A percentile compares a stretch with the other conserved stretches of the same genome.
These are phyloP conservation scores for Flexamia atlantica DNA, from an alignment of 2,888 invertebrate genomes.

Conservation along the genomic window DNA sequence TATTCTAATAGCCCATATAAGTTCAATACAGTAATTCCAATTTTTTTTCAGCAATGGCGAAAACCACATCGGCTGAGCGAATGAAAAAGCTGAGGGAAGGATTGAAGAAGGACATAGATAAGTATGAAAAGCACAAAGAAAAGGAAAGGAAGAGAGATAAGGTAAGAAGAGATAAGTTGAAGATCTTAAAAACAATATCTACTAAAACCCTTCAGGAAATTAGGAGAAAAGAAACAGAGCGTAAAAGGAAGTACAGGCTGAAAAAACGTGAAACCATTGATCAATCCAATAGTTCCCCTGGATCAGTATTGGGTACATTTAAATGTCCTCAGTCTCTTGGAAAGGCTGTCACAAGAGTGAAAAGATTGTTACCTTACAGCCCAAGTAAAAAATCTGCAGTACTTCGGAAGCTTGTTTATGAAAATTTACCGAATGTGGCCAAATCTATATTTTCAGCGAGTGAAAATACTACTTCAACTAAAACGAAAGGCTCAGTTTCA, in stretches of 20 bases:
- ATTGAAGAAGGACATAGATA: slow-evolving; percentile 2
- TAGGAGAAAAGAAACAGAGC: neutral
- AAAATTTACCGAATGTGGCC: neutral
- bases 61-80: neutral
- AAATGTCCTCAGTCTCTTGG: slow-evolving; percentile 4
- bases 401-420: neutral
- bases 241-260: neutral
- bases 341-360: slow-evolving; percentile 15
- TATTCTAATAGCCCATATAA: neutral
- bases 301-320: neutral
- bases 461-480: slow-evolving; percentile 9
- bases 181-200: neutral
- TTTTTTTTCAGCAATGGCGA: slow-evolving; percentile 5
- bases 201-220: neutral
- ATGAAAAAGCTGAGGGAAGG: neutral
- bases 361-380: neutral
- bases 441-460: neutral
- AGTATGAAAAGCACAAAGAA: slow-evolving; percentile 13
- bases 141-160: neutral
- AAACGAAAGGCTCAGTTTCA: neutral
- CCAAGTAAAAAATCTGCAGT: slow-evolving; percentile 22
- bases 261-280: neutral
- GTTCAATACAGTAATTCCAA: neutral
- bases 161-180: neutral
- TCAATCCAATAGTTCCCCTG: slow-evolving; percentile 2